phyloP scores from a whole-genome alignment of 2,888 invertebrate species.

The Melinaea menophilus region DNA sequence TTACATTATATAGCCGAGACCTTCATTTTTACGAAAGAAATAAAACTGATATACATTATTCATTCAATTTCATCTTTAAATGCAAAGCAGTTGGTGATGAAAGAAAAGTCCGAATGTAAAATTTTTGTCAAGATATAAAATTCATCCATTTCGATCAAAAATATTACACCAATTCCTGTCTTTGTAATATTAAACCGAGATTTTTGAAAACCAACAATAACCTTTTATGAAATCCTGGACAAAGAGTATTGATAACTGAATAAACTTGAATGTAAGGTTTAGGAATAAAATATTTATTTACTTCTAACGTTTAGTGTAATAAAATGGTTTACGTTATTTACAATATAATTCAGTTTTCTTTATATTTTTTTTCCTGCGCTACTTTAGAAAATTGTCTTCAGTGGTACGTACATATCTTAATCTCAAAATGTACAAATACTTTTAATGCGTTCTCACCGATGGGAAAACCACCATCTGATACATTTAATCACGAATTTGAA shows the following conservation, averaged over 20 bases:
- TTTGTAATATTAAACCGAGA: background rate
- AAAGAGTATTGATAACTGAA: slow-evolving; percentile 7
- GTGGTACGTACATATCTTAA: background rate
- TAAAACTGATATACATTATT: background rate
- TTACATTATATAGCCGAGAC: too few relatives aligned
- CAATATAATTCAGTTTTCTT: background rate
- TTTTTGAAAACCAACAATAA: background rate
- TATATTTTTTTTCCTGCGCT: background rate
- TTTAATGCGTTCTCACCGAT: slow-evolving; percentile 21
- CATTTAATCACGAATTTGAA: slow-evolving; percentile 25
- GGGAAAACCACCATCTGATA: slow-evolving; percentile 28
- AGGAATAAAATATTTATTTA: too few relatives aligned
- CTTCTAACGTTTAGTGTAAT: too few relatives aligned
- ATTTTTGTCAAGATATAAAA: too few relatives aligned
- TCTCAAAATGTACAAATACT: slow-evolving; percentile 12
- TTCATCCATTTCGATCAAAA: too few relatives aligned
- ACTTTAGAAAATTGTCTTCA: background rate
- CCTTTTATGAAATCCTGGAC: background rate
- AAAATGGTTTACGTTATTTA: background rate
- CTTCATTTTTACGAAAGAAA: too few relatives aligned
- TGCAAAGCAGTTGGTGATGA: slow-evolving; percentile 1
- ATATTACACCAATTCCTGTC: background rate
- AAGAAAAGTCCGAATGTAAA: too few relatives aligned
- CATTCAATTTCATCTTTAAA: slow-evolving; percentile 8
- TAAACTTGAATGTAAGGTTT: background rate